phyloP scores from a whole-genome alignment of 2,888 invertebrate genomes.

The Adelognathus sp. region DNA sequence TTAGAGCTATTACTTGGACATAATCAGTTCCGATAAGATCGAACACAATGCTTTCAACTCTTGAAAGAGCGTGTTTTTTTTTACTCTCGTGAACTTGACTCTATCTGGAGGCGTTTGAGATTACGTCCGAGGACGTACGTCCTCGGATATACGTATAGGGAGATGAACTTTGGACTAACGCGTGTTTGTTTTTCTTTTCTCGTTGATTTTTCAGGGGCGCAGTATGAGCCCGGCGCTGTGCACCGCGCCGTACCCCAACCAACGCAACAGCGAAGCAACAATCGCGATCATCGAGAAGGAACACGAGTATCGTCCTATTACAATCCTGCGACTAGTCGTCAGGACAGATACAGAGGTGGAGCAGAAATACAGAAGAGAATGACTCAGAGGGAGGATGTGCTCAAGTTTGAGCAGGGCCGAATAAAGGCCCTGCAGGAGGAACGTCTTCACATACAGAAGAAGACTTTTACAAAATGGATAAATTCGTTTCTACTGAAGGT shows the following conservation, averaged over 20 bases:
- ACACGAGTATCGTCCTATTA: slow-evolving; percentile 56
- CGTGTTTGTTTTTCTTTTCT: slow-evolving; percentile 1
- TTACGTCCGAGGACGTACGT: no score
- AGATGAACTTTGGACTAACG: background rate
- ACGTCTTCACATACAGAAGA: slow-evolving; percentile 98
- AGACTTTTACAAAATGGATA: slow-evolving; percentile 99
- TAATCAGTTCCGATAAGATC: background rate
- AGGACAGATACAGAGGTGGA: slow-evolving; percentile 69
- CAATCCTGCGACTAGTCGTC: slow-evolving; percentile 62
- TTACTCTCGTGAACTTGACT: background rate
- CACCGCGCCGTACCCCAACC: slow-evolving; percentile 75
- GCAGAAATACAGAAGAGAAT: slow-evolving; percentile 87
- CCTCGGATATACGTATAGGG: no score
- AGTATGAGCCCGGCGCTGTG: slow-evolving; percentile 80
- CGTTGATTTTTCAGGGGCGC: slow-evolving; percentile 73
- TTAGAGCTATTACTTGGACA: background rate
- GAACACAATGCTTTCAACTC: background rate
- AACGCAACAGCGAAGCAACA: slow-evolving; percentile 60
- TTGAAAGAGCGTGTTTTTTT: background rate
- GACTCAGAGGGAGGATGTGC: slow-evolving; percentile 95
- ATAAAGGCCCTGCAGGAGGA: slow-evolving; percentile 98
- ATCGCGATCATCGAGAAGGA: slow-evolving; percentile 53
- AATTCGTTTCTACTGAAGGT: slow-evolving; percentile 98
- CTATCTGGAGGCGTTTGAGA: background rate
- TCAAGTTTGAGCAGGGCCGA: slow-evolving; percentile 97